Base-by-base conservation (phyloP, 2,888 invertebrate genomes). In the Cantharis rufa region DNA sequence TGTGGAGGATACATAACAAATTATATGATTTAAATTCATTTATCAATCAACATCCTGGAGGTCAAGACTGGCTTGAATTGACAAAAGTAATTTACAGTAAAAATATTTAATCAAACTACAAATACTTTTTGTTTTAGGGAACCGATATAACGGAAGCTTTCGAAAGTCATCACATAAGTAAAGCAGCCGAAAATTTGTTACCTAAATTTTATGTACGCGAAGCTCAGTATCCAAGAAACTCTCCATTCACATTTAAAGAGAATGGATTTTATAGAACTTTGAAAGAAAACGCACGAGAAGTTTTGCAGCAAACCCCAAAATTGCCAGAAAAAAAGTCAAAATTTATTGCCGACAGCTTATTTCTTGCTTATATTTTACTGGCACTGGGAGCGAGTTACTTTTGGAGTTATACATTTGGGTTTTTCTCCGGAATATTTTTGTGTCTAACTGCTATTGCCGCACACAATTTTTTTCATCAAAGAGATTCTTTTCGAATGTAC, bases 21-120 rank as follows among this genome's bases (percentile, higher is more conserved):
- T 89, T 98, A 18, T 98, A 98, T 87, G 96, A 98, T 88, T 90
- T 99, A 21, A 92, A 92, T 0, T 90, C 91, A 16, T 99, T 97
- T 86, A 89, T 95, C 5, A 87, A 92, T 3, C 90, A 89, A 68
- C 98, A 98, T 90, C 98, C 98, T 0, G 97, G 97, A 48, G 96
- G 98, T 1, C 83, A 89, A 0, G 93, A 94, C 84, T 96, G 95
- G 95, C 84, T 96, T 71, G 88, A 89, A 48, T 88, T 93, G 69
- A 92, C 94, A 1, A 92, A 93, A 90, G 95, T 92, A 88, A 21
- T 24, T 74, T 66, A 0, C 21, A 16, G 1, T n/a, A 1, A 13
- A n/a, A 48, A 5, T 2, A n/a, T 3, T 9, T 24, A 24, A 1
- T 24, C 24, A 9, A 0, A 24, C 1, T 9, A 24, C 9, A 24